Evolutionary conservation across 1,140 invertebrate species (phyloP), one percentile per base, ranked within the genome.

Genomic region (Diabrotica virgifera): DNA sequence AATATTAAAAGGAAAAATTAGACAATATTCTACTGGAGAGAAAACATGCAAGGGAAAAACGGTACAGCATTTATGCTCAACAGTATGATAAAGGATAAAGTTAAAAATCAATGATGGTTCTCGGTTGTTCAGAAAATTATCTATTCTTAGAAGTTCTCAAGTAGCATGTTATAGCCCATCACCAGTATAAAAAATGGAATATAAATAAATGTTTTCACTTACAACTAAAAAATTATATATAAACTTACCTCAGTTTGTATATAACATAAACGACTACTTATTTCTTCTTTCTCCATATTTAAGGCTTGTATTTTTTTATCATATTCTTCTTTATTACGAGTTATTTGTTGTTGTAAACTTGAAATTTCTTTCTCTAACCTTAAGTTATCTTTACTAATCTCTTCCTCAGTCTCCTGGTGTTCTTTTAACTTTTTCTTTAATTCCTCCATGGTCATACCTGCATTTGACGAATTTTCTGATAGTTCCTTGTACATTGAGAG

Each of bases 401-500:
- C 24, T 14, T n/a, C 13, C 35, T 59, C 58, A 59, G 7, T 59
- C 9, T 59, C 14, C 13, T 50, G n/a, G 14, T 14, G 38, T 8
- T 50, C 14, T 46, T 50, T 24, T 35, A 59, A 5, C 9, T 50
- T 13, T 50, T 50, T 14, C 24, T 59, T 40, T 11, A 59, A 11
- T 24, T 59, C 58, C 10, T 59, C 12, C 8, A 59, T 24, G 10
- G 12, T 59, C 24, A 50, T 59, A 6, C 5, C 6, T 9, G 37
- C 36, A 14, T 50, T 9, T 24, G 24, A 24, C 24, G 24, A 24
- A 24, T 24, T 36, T 7, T 10, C 40, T 7, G n/a, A 50, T 40
- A 59, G 24, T 6, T 59, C 58, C 11, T 59, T 59, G 5, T 50
- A 14, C 37, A 50, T 14, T 59, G n/a, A 10, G 9, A 59, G 13